Evolutionary conservation across 2,113 vertebrate species (phyloP), one percentile per base, ranked within the genome.

Genomic region (Pterocles gutturalis): DNA sequence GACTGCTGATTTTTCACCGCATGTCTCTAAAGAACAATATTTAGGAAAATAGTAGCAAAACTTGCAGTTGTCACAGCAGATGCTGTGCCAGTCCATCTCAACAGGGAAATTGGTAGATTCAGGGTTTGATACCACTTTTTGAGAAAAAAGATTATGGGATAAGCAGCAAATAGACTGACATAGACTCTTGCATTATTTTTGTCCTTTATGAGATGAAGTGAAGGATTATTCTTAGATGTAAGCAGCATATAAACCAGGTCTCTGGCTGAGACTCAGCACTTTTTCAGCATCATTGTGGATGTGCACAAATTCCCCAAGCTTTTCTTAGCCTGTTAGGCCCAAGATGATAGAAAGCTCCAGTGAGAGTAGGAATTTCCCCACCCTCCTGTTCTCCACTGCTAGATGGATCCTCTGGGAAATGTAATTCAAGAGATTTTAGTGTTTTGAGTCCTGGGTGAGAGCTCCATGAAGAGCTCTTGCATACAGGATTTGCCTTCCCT

Each of bases 21-120:
- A 4, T 55, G 71, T 83, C 45, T 87, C 76, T 61, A 29, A 89
- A 89, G 69, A 85, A 51, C 57, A n/a, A 3, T 26, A 76, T 84
- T 87, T 79, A 69, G 69, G 38, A 60, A 91, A 86, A 79, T 7
- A 64, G 83, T 31, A 64, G 64, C 43, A 91, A 58, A 71, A 64
- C 57, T 71, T 91, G 46, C 83, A 71, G 65, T 96, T 91, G 33
- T 70, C 57, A 65, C 34, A 89, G 70, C 84, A 96, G 61, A 94
- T 89, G 80, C 58, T 86, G 86, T 0, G 0, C 19, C 31, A 81
- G 80, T 76, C 61, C 73, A 84, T 83, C 77, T 76, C 84, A 83
- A 69, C 25, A 67, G 29, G n/a, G 45, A 92, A 91, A 92, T 46
- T 54, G 53, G 33, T 60, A 67, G 61, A 78, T 48, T 92, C 29